Conservation (phyloP, 2,797 vertebrate species). For the Helostoma temminkii region DNA sequence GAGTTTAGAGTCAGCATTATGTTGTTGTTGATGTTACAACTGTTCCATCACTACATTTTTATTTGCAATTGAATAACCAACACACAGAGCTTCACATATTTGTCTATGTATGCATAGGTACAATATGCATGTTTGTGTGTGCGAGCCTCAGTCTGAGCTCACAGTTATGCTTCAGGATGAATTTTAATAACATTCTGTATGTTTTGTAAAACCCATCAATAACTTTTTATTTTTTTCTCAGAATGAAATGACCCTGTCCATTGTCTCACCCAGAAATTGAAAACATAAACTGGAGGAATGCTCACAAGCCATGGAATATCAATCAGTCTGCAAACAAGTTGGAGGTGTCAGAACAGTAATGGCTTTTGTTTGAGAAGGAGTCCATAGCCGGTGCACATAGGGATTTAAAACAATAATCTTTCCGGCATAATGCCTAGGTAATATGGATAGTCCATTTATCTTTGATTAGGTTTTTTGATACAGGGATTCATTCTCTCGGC, state of each 20-base stretch:
- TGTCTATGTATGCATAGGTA: conserved; percentile 1
- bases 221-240: conserved; percentile 48
- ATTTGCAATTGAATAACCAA: conserved; percentile 5
- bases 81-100: background rate
- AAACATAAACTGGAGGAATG: conserved; percentile 60
- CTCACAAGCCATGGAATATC: conserved; percentile 62
- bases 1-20: conserved; percentile 9
- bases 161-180: conserved; percentile 25
- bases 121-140: background rate
- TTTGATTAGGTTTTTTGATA: conserved; percentile 83
- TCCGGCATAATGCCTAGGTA: conserved; percentile 72
- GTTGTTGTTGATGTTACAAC: too few species aligned
- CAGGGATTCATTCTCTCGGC: conserved; percentile 77
- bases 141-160: conserved; percentile 12
- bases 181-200: conserved; percentile 54
- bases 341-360: conserved; percentile 68
- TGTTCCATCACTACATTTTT: conserved; percentile 19
- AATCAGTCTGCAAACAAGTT: conserved; percentile 77
- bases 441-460: conserved; percentile 82
- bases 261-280: conserved; percentile 62
- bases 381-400: conserved; percentile 59
- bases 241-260: conserved; percentile 45
- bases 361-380: conserved; percentile 71
- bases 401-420: conserved; percentile 81
- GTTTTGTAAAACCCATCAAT: conserved; percentile 57